Evolutionary conservation across 2,797 vertebrate genomes (phyloP).

Genomic region (Tolypeutes matacus): DNA sequence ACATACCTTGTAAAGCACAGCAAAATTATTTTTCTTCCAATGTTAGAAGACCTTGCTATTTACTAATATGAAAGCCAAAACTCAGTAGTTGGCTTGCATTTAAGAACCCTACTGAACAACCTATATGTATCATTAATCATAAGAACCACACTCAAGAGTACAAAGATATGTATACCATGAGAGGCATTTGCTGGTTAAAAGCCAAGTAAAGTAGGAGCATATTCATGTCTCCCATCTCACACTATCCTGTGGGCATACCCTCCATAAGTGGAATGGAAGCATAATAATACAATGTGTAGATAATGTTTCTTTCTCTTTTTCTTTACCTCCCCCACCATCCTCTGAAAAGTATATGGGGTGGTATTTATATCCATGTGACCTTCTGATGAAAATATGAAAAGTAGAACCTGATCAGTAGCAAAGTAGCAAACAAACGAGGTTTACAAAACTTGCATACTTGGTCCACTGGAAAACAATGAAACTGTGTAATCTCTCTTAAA

Average conservation of each 20-base stretch:
- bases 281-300: background rate
- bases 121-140: background rate
- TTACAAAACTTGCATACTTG: constrained; percentile 14
- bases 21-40: background rate
- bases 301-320: background rate
- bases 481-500: background rate
- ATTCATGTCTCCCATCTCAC: background rate
- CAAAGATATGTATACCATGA: background rate
- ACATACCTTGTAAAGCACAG: background rate
- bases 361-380: background rate
- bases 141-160: background rate
- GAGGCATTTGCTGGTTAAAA: background rate
- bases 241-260: background rate
- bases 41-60: constrained; percentile 1
- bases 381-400: background rate
- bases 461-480: background rate
- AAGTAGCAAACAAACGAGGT: background rate
- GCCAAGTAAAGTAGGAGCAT: background rate
- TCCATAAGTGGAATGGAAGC: background rate
- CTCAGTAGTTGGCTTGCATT: background rate
- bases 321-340: background rate
- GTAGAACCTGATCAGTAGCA: background rate
- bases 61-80: background rate
- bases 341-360: background rate
- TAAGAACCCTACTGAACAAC: constrained; percentile 8